Conservation (phyloP, 1,140 invertebrate species). For the Battus philenor region DNA sequence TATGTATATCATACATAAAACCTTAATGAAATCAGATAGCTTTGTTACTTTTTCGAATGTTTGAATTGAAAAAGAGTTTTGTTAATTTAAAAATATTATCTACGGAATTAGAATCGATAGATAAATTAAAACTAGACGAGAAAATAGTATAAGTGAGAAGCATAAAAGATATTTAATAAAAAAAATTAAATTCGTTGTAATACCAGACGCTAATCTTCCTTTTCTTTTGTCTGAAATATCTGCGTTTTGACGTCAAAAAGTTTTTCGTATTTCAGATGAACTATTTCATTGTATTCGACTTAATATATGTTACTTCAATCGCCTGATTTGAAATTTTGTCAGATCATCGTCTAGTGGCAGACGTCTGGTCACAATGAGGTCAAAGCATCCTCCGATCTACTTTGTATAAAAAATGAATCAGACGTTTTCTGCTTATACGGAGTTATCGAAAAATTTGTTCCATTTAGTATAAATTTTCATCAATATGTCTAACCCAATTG, state of each 20-base stretch:
- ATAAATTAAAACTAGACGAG: not conserved
- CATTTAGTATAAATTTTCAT: not conserved
- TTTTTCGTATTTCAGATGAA: conserved; percentile 14
- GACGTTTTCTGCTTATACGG: not conserved
- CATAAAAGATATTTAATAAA: not conserved
- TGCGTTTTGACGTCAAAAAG: not conserved
- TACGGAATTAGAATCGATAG: no score
- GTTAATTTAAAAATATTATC: no score
- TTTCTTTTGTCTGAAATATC: not conserved
- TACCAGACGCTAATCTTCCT: not conserved
- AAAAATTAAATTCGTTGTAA: not conserved
- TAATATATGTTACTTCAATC: conserved; percentile 19
- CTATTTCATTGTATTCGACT: conserved; percentile 4
- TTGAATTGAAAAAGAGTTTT: no score
- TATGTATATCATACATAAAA: no score
- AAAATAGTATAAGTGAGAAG: not conserved
- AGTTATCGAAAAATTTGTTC: not conserved
- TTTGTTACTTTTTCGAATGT: no score
- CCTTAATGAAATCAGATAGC: no score
- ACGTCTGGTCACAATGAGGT: conserved; percentile 12
- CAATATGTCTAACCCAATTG: not conserved
- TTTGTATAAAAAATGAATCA: no score
- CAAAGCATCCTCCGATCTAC: no score
- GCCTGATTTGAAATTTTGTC: conserved; percentile 17
- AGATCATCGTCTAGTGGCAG: conserved; percentile 22